Evolutionary conservation across 2,797 vertebrate genomes (phyloP).

Genomic region (Orientallactaga sibirica): DNA sequence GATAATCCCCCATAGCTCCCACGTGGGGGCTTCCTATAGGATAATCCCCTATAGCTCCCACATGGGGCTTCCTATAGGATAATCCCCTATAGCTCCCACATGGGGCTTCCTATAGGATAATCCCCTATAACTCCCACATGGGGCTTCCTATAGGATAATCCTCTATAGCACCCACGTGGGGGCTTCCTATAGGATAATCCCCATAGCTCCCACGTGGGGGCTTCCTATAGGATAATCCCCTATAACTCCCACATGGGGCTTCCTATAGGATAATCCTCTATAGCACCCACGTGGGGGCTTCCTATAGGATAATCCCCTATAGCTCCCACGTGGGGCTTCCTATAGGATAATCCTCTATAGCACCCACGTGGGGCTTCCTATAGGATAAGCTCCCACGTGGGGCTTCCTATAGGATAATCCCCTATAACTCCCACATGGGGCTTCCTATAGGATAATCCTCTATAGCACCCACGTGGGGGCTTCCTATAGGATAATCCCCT

Average conservation of each 20-base stretch:
- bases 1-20: no score
- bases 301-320: not conserved
- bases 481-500: not conserved
- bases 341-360: not conserved
- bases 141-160: not conserved
- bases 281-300: slow-evolving; percentile 44
- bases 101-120: not conserved
- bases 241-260: no score
- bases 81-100: no score
- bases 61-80: slow-evolving; percentile 11
- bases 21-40: not conserved
- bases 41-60: no score
- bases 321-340: no score
- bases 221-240: not conserved
- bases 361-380: slow-evolving; percentile 25
- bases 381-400: no score
- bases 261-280: not conserved
- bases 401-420: not conserved
- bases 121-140: no score
- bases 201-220: no score
- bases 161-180: no score
- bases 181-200: not conserved
- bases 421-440: no score
- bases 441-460: no score
- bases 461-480: no score